Conservation (phyloP, 2,113 vertebrate species). For the Mustela nigripes region DNA sequence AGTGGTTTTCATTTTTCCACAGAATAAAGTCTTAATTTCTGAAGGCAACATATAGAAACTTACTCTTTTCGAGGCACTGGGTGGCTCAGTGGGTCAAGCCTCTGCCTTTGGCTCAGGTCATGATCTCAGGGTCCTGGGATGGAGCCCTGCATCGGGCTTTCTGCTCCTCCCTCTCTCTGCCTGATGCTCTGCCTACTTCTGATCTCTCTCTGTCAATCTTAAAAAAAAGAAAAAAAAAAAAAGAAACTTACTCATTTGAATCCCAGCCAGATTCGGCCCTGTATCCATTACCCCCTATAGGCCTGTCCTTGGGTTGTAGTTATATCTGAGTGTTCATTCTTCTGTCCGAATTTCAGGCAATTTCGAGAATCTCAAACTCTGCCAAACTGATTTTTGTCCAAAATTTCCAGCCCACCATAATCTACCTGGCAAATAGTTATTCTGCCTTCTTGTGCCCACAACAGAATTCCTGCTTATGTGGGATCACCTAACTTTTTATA, state of each 20-base stretch:
- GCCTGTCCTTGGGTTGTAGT: neutral
- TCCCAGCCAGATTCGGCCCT: neutral
- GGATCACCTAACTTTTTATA: neutral
- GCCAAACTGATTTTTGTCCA: neutral
- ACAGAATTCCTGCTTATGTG: neutral
- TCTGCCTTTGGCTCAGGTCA: too few species aligned
- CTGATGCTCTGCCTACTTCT: too few species aligned
- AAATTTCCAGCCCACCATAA: neutral
- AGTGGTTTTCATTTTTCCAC: neutral
- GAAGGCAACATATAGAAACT: too few species aligned
- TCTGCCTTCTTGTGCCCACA: neutral
- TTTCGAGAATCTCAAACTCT: neutral
- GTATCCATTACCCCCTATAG: neutral
- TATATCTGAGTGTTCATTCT: neutral
- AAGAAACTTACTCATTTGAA: neutral
- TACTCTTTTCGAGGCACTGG: too few species aligned
- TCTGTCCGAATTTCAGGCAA: neutral
- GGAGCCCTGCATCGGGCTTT: too few species aligned
- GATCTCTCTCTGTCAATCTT: too few species aligned
- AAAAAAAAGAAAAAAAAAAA: too few species aligned
- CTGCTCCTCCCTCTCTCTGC: too few species aligned
- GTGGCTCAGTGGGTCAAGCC: too few species aligned
- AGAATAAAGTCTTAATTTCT: neutral
- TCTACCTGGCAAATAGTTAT: neutral
- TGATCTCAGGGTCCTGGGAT: too few species aligned